Conservation (phyloP, 2,888 invertebrate species). For the Colletes collaris region DNA sequence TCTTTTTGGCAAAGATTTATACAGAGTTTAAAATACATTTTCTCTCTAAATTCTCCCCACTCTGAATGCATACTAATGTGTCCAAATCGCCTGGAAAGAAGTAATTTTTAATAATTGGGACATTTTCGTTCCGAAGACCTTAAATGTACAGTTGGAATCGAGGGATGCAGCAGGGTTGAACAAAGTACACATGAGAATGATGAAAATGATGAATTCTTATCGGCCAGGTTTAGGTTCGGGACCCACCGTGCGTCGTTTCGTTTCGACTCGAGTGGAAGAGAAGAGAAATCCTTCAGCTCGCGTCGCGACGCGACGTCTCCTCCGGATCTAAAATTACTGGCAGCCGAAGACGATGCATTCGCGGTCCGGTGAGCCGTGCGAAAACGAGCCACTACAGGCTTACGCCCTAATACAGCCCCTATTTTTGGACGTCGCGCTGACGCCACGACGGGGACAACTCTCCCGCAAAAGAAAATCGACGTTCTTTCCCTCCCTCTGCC, state of each 20-base stretch:
- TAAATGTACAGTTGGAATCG: too few species aligned
- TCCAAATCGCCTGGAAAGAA: too few species aligned
- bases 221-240: too few species aligned
- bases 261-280: slow-evolving; percentile 7
- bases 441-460: slow-evolving; percentile 58
- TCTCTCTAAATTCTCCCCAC: too few species aligned
- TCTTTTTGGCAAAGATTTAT: too few species aligned
- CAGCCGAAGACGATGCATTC: slow-evolving; percentile 69
- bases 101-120: too few species aligned
- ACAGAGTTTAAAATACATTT: too few species aligned
- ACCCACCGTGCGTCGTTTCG: slow-evolving; percentile 13
- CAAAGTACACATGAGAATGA: too few species aligned
- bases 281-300: slow-evolving; percentile 39
- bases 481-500: slow-evolving; percentile 1
- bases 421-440: slow-evolving; percentile 66
- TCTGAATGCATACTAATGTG: too few species aligned
- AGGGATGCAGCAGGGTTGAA: too few species aligned
- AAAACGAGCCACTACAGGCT: slow-evolving; percentile 60
- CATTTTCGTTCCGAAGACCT: too few species aligned
- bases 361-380: slow-evolving; percentile 68
- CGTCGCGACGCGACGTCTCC: slow-evolving; percentile 66
- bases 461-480: slow-evolving; percentile 54
- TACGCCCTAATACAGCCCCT: slow-evolving; percentile 63
- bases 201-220: too few species aligned
- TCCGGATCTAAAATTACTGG: slow-evolving; percentile 73